A percentile compares a stretch with the other conserved stretches of the same genome.
phyloP scores from a whole-genome alignment of 2,888 invertebrate species.

The Lamellibrachia columna region DNA sequence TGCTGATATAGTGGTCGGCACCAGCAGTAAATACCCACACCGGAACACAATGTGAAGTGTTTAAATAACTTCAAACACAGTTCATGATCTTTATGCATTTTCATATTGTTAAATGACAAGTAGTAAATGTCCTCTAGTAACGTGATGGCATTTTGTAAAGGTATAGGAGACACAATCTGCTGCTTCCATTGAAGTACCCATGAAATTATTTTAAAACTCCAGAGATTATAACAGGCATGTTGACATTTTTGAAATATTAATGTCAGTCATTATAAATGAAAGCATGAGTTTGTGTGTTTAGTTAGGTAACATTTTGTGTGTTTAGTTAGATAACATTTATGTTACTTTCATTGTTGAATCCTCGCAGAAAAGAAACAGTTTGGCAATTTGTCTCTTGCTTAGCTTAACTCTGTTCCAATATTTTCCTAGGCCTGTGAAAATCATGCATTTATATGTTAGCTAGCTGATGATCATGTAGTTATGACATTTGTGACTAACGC shows the following conservation, averaged over 20 bases:
- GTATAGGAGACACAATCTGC: not conserved
- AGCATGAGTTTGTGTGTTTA: not conserved
- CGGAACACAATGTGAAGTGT: not conserved
- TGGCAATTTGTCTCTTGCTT: too few species aligned
- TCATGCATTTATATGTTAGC: too few species aligned
- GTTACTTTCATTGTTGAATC: too few species aligned
- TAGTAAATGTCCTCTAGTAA: not conserved
- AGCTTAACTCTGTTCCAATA: too few species aligned
- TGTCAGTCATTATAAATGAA: not conserved
- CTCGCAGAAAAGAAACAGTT: not conserved
- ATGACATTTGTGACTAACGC: too few species aligned
- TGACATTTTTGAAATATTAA: not conserved
- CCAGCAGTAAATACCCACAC: not conserved
- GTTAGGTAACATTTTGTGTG: not conserved
- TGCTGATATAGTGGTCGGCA: not conserved
- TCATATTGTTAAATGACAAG: not conserved
- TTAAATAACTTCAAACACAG: not conserved
- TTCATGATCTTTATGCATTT: not conserved
- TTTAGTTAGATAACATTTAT: too few species aligned
- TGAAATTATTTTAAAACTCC: not conserved
- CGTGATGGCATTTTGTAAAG: not conserved
- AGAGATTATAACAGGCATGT: not conserved
- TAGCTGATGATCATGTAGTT: too few species aligned
- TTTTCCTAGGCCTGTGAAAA: too few species aligned
- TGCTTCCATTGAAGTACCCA: not conserved